phyloP scores from a whole-genome alignment of 2,888 invertebrate genomes.

The Lithophane leautieri region DNA sequence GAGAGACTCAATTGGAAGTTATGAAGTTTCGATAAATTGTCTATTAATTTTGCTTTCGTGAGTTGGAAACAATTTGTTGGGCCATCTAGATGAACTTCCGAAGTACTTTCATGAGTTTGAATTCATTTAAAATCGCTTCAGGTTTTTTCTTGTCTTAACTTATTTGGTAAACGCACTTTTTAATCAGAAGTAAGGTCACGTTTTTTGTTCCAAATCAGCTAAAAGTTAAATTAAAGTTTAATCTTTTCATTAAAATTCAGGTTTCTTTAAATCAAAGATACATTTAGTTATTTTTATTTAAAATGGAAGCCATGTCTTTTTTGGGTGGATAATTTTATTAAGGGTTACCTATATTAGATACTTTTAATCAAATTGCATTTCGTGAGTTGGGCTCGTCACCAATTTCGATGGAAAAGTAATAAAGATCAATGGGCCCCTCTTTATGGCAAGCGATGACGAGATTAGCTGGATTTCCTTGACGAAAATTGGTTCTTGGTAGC shows the following conservation, averaged over 20 bases:
- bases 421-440: too few relatives aligned
- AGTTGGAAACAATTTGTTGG: conserved; percentile 32
- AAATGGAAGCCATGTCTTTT: neutral
- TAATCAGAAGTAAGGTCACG: neutral
- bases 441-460: too few relatives aligned
- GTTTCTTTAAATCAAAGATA: neutral
- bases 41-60: conserved; percentile 26
- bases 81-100: conserved; percentile 8
- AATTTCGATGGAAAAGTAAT: neutral
- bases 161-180: neutral
- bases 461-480: too few relatives aligned
- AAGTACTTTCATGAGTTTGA: neutral
- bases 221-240: neutral
- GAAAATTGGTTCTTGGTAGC: too few relatives aligned
- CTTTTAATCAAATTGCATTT: neutral
- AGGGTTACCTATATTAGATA: too few relatives aligned
- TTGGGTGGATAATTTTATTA: too few relatives aligned
- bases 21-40: conserved; percentile 27
- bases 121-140: conserved; percentile 1
- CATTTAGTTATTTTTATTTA: too few relatives aligned
- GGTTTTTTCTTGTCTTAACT: neutral
- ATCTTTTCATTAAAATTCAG: neutral
- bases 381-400: neutral
- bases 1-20: conserved; percentile 15
- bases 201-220: neutral